A percentile compares a stretch with the other conserved stretches of the same genome.
Evolutionary conservation across 2,113 vertebrate species (phyloP).

Genomic region (Pluvianellus socialis): DNA sequence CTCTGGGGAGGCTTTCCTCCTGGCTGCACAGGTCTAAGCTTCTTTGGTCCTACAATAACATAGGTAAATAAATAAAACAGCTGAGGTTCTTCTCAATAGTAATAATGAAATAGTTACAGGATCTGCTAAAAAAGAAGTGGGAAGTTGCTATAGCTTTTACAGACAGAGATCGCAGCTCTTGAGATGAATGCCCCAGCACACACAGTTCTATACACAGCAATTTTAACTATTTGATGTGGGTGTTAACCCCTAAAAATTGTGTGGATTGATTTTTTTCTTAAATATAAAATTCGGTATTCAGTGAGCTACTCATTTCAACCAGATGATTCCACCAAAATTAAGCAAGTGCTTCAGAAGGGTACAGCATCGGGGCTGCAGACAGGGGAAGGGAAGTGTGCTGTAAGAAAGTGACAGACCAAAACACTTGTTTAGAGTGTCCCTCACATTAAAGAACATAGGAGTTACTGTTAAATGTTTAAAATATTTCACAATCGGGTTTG

Average conservation of each 20-base stretch:
- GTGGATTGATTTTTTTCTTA: background rate
- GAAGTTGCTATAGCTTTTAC: background rate
- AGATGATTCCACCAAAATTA: background rate
- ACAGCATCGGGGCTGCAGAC: background rate
- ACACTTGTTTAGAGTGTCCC: background rate
- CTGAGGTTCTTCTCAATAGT: background rate
- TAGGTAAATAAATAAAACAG: background rate
- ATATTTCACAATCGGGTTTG: background rate
- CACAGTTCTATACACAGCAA: background rate
- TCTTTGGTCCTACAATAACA: background rate
- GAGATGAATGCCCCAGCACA: background rate
- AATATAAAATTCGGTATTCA: background rate
- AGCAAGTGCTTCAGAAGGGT: background rate
- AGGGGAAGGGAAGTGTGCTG: fast-evolving
- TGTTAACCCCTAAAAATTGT: background rate
- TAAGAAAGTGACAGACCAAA: background rate
- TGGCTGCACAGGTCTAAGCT: background rate
- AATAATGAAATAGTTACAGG: background rate
- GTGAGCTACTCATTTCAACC: background rate
- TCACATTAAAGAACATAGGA: background rate
- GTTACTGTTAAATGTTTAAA: background rate
- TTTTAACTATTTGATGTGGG: background rate
- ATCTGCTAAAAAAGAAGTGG: background rate
- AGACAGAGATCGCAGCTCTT: background rate
- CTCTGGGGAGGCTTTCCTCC: background rate